Evolutionary conservation across 2,888 invertebrate species (phyloP).

Genomic region (Bimastos eiseni): DNA sequence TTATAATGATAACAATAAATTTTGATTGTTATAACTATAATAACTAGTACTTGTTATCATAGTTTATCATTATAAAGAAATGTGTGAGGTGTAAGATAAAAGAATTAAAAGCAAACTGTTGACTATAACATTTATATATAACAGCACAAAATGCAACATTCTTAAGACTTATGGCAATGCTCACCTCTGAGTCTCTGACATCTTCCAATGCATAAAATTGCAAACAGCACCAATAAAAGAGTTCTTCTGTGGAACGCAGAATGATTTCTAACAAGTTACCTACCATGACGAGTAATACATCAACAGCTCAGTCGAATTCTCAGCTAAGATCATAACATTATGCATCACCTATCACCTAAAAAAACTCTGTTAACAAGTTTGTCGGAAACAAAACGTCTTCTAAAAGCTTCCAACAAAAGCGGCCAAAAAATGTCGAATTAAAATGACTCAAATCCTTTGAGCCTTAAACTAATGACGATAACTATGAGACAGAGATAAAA

Average conservation of each 20-base stretch:
- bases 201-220: not conserved
- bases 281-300: not conserved
- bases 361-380: not conserved
- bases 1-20: too few species aligned
- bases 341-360: not conserved
- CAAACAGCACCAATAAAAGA: not conserved
- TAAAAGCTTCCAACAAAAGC: too few species aligned
- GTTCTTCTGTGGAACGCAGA: not conserved
- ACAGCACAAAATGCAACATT: not conserved
- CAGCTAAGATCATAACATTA: not conserved
- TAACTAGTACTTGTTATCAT: not conserved
- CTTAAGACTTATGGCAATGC: not conserved
- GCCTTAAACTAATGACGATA: not conserved
- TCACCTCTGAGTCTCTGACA: not conserved
- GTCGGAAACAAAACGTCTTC: not conserved
- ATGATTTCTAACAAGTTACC: not conserved
- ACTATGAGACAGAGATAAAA: not conserved
- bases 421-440: not conserved
- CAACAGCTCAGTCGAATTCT: not conserved
- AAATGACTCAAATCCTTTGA: not conserved
- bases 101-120: not conserved
- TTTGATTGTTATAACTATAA: not conserved
- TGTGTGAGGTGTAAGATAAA: not conserved
- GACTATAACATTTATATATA: not conserved
- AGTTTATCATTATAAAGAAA: not conserved